Percentiles rank a stretch among this genome's conserved stretches.
Evolutionary conservation across 53 echinoderm and acorn worm genomes (phyloP).

Genomic region (Glandiceps talaboti): DNA sequence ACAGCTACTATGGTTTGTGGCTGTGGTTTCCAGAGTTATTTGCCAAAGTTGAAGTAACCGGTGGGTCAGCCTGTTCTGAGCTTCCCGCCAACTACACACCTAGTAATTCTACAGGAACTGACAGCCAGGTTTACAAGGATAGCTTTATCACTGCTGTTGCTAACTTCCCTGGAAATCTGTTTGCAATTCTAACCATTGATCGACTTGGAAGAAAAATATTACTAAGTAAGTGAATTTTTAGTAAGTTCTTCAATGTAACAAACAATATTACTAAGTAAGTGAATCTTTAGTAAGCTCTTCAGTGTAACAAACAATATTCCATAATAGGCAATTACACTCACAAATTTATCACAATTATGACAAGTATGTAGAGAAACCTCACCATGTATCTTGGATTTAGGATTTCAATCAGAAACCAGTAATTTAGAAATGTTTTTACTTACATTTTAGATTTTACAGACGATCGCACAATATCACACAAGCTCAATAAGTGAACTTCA

Average conservation of each 20-base stretch:
- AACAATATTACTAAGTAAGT: constrained; percentile 61
- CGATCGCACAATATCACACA: too few relatives aligned
- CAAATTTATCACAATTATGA: too few relatives aligned
- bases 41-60: constrained; percentile 40
- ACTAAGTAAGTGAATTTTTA: constrained; percentile 83
- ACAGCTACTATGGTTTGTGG: constrained; percentile 86
- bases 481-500: too few relatives aligned
- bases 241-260: too few relatives aligned
- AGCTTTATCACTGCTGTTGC: constrained; percentile 60
- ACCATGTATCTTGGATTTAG: too few relatives aligned
- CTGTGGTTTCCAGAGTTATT: constrained; percentile 97
- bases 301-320: constrained; percentile 31
- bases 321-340: too few relatives aligned
- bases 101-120: constrained; percentile 1
- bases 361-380: too few relatives aligned
- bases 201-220: constrained; percentile 50
- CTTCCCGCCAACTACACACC: background rate
- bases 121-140: constrained; percentile 41
- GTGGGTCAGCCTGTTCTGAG: constrained; percentile 56
- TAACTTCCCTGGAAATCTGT: constrained; percentile 77
- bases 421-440: too few relatives aligned
- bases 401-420: too few relatives aligned
- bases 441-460: too few relatives aligned
- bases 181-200: constrained; percentile 64
- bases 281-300: too few relatives aligned